These are phyloP conservation scores for Maccullochella peelii DNA, from an alignment of 2,113 vertebrate species.

Conservation along the genomic window DNA sequence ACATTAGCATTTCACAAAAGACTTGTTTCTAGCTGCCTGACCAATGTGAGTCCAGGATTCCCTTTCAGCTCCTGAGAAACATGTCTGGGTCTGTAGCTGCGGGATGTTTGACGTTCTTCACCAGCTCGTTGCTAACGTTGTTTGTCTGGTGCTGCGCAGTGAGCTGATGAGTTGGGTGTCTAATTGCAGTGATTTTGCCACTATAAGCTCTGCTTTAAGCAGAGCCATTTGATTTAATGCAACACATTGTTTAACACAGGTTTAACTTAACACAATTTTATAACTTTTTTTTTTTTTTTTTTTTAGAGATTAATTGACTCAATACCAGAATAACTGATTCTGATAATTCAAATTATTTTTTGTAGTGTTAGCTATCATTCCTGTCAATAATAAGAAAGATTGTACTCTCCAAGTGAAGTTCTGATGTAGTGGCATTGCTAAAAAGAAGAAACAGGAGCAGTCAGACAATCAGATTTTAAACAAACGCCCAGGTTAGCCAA, in stretches of 20 bases:
- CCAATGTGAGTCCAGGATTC: not conserved
- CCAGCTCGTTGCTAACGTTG: not conserved
- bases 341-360: too few species aligned
- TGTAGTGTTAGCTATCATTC: not conserved
- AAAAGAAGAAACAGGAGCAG: not conserved
- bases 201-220: too few species aligned
- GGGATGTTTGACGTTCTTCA: not conserved
- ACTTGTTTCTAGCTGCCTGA: not conserved
- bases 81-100: not conserved
- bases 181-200: too few species aligned
- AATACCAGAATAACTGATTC: too few species aligned
- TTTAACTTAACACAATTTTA: not conserved
- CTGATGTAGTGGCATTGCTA: not conserved
- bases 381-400: not conserved
- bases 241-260: too few species aligned
- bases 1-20: not conserved
- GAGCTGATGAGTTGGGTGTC: too few species aligned
- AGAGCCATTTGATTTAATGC: too few species aligned
- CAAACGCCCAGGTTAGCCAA: too few species aligned
- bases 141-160: not conserved
- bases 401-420: not conserved
- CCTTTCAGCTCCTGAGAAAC: not conserved
- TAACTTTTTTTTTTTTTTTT: too few species aligned
- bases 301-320: not conserved
- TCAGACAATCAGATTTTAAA: not conserved